A percentile compares a stretch with the other conserved stretches of the same genome.
These are phyloP conservation scores for Hemicentrotus pulcherrimus DNA, from an alignment of 35 echinoderm and acorn worm species.

Conservation along the genomic window DNA sequence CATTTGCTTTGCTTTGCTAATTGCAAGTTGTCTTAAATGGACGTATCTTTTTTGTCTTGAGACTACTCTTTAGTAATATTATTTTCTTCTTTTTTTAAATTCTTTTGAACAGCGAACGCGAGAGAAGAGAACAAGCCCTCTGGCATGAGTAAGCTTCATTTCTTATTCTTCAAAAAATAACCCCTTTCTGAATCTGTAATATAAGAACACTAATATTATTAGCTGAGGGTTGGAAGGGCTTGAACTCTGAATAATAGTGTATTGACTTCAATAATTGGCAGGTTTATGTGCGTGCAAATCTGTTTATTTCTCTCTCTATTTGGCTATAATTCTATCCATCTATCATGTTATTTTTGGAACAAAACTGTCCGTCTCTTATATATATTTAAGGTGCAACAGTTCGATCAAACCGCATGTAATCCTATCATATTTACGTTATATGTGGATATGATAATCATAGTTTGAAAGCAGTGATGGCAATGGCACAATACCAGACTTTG, in stretches of 20 bases:
- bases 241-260: no score
- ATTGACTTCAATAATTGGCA: no score
- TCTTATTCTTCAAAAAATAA: background rate
- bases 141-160: slow-evolving; percentile 40
- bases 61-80: background rate
- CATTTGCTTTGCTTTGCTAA: background rate
- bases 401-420: background rate
- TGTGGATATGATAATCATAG: background rate
- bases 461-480: background rate
- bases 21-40: background rate
- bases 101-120: background rate
- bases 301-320: background rate
- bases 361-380: background rate
- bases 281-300: no score
- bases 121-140: slow-evolving; percentile 28
- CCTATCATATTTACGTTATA: no score
- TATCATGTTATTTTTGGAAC: background rate
- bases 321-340: background rate
- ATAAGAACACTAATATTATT: background rate
- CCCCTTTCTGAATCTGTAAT: background rate
- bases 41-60: background rate
- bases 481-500: background rate
- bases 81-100: background rate
- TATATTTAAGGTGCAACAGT: background rate
- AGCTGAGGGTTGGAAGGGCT: no score